Evolutionary conservation across 2,888 invertebrate species (phyloP).

Genomic region (Limnephilus marmoratus): DNA sequence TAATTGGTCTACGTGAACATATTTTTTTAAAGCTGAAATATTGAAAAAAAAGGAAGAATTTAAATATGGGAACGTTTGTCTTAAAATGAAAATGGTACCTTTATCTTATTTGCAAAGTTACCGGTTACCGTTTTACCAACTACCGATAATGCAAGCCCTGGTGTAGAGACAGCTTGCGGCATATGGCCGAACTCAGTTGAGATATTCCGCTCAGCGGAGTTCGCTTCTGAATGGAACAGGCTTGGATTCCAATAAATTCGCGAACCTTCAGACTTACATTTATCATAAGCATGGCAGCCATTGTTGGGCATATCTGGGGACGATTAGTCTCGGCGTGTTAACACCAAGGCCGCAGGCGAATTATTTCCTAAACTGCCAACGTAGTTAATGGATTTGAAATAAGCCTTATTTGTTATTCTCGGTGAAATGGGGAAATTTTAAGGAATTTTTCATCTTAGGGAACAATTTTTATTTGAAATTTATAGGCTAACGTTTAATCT

Average conservation of each 20-base stretch:
- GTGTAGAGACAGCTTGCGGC: background rate
- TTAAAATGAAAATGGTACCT: too few relatives aligned
- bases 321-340: slow-evolving; percentile 3
- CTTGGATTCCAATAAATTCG: slow-evolving; percentile 14
- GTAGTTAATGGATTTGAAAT: background rate
- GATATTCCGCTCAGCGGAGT: background rate
- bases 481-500: too few relatives aligned
- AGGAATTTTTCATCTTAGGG: background rate
- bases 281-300: slow-evolving; percentile 14
- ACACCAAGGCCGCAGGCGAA: background rate
- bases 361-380: background rate
- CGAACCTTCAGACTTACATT: slow-evolving; percentile 21
- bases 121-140: background rate
- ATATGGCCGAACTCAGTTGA: background rate
- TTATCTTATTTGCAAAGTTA: background rate
- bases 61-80: too few relatives aligned
- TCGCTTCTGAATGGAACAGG: slow-evolving; percentile 2
- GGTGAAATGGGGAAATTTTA: background rate
- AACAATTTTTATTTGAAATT: background rate
- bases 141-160: background rate
- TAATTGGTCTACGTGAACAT: too few relatives aligned
- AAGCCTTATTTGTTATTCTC: background rate
- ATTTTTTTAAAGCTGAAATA: too few relatives aligned
- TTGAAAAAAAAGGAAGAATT: too few relatives aligned
- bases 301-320: slow-evolving; percentile 19